Evolutionary conservation across 1,140 invertebrate species (phyloP).

Genomic region (Zophobas atratus): DNA sequence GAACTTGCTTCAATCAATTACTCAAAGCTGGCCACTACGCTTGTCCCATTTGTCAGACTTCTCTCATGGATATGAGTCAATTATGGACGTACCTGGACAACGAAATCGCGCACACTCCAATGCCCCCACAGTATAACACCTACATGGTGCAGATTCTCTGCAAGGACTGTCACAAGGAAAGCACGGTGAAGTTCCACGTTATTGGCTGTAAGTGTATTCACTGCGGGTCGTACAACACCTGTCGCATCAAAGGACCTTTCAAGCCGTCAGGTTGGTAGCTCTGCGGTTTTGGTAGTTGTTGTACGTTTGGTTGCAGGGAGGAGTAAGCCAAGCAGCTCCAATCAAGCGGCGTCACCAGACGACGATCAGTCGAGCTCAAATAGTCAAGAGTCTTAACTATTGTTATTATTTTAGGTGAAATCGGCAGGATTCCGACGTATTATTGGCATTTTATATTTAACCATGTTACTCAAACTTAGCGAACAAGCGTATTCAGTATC

Average conservation of each 20-base stretch:
- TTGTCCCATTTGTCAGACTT: conserved; percentile 89
- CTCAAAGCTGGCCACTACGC: conserved; percentile 85
- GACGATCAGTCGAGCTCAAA: conserved; percentile 15
- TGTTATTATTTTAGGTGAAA: conserved; percentile 2
- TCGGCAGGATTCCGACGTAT: conserved; percentile 12
- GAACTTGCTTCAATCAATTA: conserved; percentile 85
- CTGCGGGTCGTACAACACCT: conserved; percentile 91
- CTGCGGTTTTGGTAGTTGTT: not conserved
- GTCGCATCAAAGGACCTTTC: conserved; percentile 75
- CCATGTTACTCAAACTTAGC: not conserved
- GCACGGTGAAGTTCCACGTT: conserved; percentile 86
- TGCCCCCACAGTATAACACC: conserved; percentile 86
- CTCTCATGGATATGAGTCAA: conserved; percentile 87
- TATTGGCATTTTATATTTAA: conserved; percentile 22
- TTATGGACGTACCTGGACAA: conserved; percentile 87
- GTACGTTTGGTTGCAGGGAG: conserved; percentile 24
- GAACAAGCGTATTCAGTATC: not conserved
- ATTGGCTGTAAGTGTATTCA: conserved; percentile 87
- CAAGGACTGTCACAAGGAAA: conserved; percentile 91
- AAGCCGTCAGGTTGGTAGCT: conserved; percentile 27
- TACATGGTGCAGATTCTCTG: conserved; percentile 86
- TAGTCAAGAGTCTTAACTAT: conserved; percentile 15
- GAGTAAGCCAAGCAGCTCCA: conserved; percentile 29
- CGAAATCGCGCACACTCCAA: conserved; percentile 84
- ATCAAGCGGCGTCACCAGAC: not conserved